These are phyloP conservation scores for Myrmecophaga tridactyla DNA, from an alignment of 2,113 vertebrate species.

Conservation along the genomic window DNA sequence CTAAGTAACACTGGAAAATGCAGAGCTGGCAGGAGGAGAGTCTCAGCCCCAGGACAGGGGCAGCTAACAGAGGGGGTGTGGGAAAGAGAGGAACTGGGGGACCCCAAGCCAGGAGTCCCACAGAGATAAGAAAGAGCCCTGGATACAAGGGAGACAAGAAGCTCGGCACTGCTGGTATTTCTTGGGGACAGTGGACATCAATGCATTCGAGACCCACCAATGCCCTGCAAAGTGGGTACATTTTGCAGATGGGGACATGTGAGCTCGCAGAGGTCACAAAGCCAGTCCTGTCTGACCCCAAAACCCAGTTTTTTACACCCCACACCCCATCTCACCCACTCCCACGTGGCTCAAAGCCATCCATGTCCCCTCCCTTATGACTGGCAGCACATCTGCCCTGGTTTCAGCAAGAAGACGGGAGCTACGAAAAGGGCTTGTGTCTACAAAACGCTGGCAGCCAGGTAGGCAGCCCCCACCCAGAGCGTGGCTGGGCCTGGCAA, in stretches of 20 bases:
- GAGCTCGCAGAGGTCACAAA: neutral
- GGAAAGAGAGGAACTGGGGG: neutral
- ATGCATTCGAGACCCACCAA: neutral
- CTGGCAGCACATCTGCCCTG: neutral
- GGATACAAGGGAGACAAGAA: too few relatives aligned
- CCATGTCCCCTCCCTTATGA: neutral
- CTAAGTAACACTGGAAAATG: neutral
- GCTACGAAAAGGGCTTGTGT: conserved; percentile 19
- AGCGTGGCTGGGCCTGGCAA: neutral
- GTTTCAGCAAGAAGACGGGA: conserved; percentile 30
- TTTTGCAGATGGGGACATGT: neutral
- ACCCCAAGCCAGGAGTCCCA: neutral
- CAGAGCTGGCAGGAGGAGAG: neutral
- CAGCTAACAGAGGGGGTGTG: neutral
- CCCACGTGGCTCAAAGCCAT: neutral
- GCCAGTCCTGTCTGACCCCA: conserved; percentile 4
- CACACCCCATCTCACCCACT: neutral
- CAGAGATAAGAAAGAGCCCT: neutral
- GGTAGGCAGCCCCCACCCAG: neutral
- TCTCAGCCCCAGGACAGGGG: neutral
- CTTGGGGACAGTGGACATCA: too few relatives aligned
- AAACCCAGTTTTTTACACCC: conserved; percentile 35
- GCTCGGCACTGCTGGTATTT: too few relatives aligned
- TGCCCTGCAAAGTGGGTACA: neutral
- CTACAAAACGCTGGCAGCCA: conserved; percentile 29